phyloP scores from a whole-genome alignment of 2,888 invertebrate species.

The Temnothorax rugatulus region DNA sequence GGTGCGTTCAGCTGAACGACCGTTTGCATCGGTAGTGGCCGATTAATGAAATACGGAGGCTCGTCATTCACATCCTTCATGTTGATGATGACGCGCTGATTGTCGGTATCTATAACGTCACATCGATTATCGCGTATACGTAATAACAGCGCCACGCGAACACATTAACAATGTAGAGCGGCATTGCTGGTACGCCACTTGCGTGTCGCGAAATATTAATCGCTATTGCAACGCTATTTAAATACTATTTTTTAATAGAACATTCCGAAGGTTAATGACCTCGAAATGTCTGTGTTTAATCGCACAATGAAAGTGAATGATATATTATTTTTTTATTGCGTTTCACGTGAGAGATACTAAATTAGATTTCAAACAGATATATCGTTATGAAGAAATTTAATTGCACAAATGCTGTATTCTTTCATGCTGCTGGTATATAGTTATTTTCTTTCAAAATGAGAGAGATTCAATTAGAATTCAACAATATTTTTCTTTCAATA shows the following conservation, averaged over 20 bases:
- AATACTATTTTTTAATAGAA: background rate
- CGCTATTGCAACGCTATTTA: background rate
- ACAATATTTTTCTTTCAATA: background rate
- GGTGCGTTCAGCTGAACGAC: slow-evolving; percentile 98
- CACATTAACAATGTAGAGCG: slow-evolving; percentile 9
- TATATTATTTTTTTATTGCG: background rate
- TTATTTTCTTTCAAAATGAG: slow-evolving; percentile 14
- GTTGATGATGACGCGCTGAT: slow-evolving; percentile 97
- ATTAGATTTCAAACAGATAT: background rate
- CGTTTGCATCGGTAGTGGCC: slow-evolving; percentile 98
- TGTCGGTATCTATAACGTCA: slow-evolving; percentile 93
- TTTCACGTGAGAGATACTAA: background rate
- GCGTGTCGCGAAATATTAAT: slow-evolving; percentile 31
- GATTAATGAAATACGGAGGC: slow-evolving; percentile 98
- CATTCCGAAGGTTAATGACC: background rate
- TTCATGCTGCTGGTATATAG: background rate
- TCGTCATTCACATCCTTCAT: slow-evolving; percentile 99
- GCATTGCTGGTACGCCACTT: slow-evolving; percentile 2
- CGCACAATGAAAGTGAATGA: background rate
- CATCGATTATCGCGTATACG: slow-evolving; percentile 66
- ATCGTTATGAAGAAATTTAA: background rate
- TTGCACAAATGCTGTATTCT: background rate
- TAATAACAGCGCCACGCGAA: slow-evolving; percentile 8
- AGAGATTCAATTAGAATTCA: slow-evolving; percentile 21
- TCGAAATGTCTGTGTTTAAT: background rate